Percentiles rank a stretch among this genome's conserved stretches.
Evolutionary conservation across 1,140 invertebrate species (phyloP).

Genomic region (Drosophila littoralis): DNA sequence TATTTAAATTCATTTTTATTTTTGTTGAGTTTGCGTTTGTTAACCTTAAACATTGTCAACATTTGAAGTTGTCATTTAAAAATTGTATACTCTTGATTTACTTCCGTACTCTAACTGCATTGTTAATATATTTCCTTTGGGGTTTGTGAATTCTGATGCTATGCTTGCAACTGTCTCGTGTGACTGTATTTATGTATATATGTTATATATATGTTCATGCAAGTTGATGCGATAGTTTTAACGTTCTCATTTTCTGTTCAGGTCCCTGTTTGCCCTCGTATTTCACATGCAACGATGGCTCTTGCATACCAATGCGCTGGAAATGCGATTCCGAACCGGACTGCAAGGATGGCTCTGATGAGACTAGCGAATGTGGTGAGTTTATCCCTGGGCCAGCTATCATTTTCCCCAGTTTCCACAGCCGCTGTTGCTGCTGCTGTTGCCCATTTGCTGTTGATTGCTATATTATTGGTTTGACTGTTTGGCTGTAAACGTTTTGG

Average conservation of each 20-base stretch:
- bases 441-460: conserved; percentile 56
- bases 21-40: too few relatives aligned
- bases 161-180: neutral
- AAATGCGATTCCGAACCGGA: conserved; percentile 88
- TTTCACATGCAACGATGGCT: conserved; percentile 87
- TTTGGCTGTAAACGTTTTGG: conserved; percentile 57
- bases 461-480: conserved; percentile 76
- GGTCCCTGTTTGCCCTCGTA: conserved; percentile 84
- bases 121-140: neutral
- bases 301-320: conserved; percentile 88
- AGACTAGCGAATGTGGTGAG: conserved; percentile 87
- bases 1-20: too few relatives aligned
- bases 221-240: conserved; percentile 25
- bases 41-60: too few relatives aligned
- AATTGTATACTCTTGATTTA: neutral
- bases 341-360: conserved; percentile 89
- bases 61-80: neutral
- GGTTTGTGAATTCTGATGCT: conserved; percentile 1
- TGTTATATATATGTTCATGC: conserved; percentile 16
- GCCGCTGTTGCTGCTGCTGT: neutral
- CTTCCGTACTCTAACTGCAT: neutral
- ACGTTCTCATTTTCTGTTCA: conserved; percentile 54
- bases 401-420: neutral
- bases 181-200: conserved; percentile 8
- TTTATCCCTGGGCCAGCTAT: conserved; percentile 14